A percentile compares a stretch with the other conserved stretches of the same genome.
phyloP scores from a whole-genome alignment of 2,113 vertebrate genomes.

The Caranx ignobilis region DNA sequence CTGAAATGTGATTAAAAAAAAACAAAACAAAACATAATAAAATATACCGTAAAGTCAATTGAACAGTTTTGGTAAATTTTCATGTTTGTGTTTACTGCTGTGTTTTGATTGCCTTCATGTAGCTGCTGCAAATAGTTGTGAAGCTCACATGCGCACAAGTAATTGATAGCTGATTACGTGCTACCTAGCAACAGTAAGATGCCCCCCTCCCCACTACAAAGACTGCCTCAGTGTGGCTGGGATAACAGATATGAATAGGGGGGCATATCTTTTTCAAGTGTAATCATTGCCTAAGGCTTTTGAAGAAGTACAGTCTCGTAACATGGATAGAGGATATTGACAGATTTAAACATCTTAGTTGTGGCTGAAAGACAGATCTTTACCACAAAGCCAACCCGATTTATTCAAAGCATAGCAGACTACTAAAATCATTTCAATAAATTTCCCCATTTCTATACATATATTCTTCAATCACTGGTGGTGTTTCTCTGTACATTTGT shows the following conservation, averaged over 20 bases:
- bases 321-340: slow-evolving; percentile 7
- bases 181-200: slow-evolving; percentile 36
- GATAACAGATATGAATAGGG: slow-evolving; percentile 6
- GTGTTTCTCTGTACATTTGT: neutral
- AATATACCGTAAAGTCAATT: neutral
- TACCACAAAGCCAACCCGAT: neutral
- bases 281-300: slow-evolving; percentile 12
- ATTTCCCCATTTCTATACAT: neutral
- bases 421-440: neutral
- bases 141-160: slow-evolving; percentile 15
- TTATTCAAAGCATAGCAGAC: slow-evolving; percentile 31
- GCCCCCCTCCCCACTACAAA: neutral
- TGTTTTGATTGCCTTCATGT: slow-evolving; percentile 11
- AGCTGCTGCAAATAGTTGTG: slow-evolving; percentile 18
- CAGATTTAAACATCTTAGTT: slow-evolving; percentile 10
- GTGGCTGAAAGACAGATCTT: slow-evolving; percentile 6
- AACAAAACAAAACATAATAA: neutral
- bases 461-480: neutral
- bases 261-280: slow-evolving; percentile 17
- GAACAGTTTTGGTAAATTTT: neutral
- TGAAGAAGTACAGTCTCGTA: slow-evolving; percentile 21
- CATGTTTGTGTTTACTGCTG: slow-evolving; percentile 17
- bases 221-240: slow-evolving; percentile 3
- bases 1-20: slow-evolving; percentile 35
- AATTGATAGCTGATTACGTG: slow-evolving; percentile 40